phyloP scores from a whole-genome alignment of 2,797 vertebrate genomes.

The Chaunax sp. region DNA sequence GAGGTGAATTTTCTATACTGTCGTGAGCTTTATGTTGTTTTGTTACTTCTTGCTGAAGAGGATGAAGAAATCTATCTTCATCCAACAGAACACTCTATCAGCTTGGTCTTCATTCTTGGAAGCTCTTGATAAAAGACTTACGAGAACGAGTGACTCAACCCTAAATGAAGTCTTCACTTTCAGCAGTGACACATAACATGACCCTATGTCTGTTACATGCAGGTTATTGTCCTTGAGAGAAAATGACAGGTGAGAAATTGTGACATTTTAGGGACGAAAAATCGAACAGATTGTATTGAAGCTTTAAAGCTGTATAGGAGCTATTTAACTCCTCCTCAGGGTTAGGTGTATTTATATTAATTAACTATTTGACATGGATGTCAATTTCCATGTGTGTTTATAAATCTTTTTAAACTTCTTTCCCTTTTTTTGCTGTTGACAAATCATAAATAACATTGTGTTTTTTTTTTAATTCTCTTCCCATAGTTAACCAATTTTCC shows the following conservation, averaged over 20 bases:
- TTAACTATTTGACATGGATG: slow-evolving; percentile 10
- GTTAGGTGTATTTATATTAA: background rate
- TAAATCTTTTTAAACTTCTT: slow-evolving; percentile 24
- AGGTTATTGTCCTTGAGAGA: slow-evolving; percentile 4
- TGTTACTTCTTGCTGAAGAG: slow-evolving; percentile 19
- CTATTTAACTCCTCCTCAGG: background rate
- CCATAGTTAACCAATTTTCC: slow-evolving; percentile 39
- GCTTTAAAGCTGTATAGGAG: slow-evolving; percentile 9
- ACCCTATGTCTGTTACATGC: slow-evolving; percentile 19
- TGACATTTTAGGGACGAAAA: slow-evolving; percentile 24
- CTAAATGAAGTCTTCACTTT: slow-evolving; percentile 21
- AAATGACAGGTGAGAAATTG: slow-evolving; percentile 28
- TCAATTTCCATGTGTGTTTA: slow-evolving; percentile 5
- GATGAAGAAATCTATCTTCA: slow-evolving; percentile 18
- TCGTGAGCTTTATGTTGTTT: slow-evolving; percentile 33
- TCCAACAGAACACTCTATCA: slow-evolving; percentile 19
- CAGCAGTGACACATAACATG: slow-evolving; percentile 12
- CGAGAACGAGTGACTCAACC: slow-evolving; percentile 24
- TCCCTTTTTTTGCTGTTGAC: slow-evolving; percentile 6
- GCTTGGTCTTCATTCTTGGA: slow-evolving; percentile 32
- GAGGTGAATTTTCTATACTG: slow-evolving; percentile 24
- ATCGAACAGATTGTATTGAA: slow-evolving; percentile 16
- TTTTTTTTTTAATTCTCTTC: too few relatives aligned
- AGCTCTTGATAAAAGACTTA: slow-evolving; percentile 26
- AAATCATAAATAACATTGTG: slow-evolving; percentile 51